Percentiles rank a stretch among this genome's conserved stretches.
These are phyloP conservation scores for Troglohyphantes excavatus DNA, from an alignment of 2,888 invertebrate species.

Conservation along the genomic window DNA sequence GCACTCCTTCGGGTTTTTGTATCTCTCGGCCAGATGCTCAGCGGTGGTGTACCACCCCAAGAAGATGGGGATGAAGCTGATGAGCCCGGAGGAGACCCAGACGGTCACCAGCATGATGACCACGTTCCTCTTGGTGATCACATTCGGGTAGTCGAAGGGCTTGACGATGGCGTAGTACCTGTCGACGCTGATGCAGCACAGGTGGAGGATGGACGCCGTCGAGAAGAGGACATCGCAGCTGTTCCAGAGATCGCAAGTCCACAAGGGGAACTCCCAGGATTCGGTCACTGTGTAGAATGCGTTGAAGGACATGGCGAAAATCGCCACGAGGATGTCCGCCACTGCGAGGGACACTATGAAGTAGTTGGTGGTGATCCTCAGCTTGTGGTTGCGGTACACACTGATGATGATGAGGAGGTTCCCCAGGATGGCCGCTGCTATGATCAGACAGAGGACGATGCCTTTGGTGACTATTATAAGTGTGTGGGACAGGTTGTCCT, in stretches of 20 bases:
- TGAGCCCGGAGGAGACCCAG: conserved; percentile 94
- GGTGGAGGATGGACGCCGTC: conserved; percentile 92
- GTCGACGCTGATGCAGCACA: conserved; percentile 97
- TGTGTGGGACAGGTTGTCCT: conserved; percentile 32
- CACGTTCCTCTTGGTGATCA: conserved; percentile 92
- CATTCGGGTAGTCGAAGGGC: conserved; percentile 95
- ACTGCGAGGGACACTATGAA: conserved; percentile 97
- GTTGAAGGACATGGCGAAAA: conserved; percentile 96
- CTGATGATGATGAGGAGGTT: conserved; percentile 92
- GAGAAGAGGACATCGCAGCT: conserved; percentile 96
- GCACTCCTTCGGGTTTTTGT: conserved; percentile 88
- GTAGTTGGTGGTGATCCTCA: conserved; percentile 95
- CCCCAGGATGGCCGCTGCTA: conserved; percentile 93
- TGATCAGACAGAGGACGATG: conserved; percentile 85
- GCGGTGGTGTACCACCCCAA: conserved; percentile 96
- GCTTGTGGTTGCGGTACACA: conserved; percentile 88
- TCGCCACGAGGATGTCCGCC: conserved; percentile 95
- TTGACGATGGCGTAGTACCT: conserved; percentile 97
- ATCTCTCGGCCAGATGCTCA: conserved; percentile 85
- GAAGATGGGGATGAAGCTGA: conserved; percentile 97
- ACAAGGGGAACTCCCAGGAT: conserved; percentile 92
- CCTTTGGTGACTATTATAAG: conserved; percentile 74
- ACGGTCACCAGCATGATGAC: conserved; percentile 86
- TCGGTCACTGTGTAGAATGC: conserved; percentile 93
- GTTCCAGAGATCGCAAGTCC: conserved; percentile 97